Conservation (phyloP, 2,797 vertebrate species). For the Odontamblyopus rebecca region DNA sequence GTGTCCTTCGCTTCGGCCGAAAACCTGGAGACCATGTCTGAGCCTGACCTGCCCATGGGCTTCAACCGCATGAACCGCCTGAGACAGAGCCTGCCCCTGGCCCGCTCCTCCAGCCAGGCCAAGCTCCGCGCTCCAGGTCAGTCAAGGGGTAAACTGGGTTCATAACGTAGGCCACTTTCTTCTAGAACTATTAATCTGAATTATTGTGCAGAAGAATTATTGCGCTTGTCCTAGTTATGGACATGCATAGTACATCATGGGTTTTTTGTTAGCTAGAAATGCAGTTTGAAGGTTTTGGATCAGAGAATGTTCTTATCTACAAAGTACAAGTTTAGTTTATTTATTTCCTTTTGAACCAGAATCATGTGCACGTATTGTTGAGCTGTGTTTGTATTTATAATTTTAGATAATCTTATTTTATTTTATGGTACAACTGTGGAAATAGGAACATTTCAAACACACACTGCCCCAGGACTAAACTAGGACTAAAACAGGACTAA, state of each 20-base stretch:
- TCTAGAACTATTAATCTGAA: background rate
- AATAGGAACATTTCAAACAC: no score
- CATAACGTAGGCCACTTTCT: background rate
- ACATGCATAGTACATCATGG: background rate
- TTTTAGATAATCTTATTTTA: no score
- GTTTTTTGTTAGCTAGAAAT: background rate
- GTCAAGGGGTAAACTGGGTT: background rate
- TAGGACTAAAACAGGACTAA: no score
- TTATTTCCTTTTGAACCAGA: no score
- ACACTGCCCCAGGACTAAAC: no score
- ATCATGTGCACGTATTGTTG: no score
- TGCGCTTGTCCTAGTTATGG: background rate
- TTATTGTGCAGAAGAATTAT: background rate
- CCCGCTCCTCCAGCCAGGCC: slow-evolving; percentile 92
- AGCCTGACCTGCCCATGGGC: slow-evolving; percentile 89
- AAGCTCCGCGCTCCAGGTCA: slow-evolving; percentile 94
- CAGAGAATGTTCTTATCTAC: background rate
- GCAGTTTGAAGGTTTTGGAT: background rate
- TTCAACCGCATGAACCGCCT: slow-evolving; percentile 97
- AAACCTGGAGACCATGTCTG: slow-evolving; percentile 94
- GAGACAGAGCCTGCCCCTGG: slow-evolving; percentile 94
- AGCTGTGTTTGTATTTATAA: no score
- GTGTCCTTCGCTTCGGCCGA: slow-evolving; percentile 93
- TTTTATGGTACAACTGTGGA: no score
- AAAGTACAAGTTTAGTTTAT: no score